phyloP scores from a whole-genome alignment of 2,797 vertebrate genomes.

The Pseudopleuronectes americanus region DNA sequence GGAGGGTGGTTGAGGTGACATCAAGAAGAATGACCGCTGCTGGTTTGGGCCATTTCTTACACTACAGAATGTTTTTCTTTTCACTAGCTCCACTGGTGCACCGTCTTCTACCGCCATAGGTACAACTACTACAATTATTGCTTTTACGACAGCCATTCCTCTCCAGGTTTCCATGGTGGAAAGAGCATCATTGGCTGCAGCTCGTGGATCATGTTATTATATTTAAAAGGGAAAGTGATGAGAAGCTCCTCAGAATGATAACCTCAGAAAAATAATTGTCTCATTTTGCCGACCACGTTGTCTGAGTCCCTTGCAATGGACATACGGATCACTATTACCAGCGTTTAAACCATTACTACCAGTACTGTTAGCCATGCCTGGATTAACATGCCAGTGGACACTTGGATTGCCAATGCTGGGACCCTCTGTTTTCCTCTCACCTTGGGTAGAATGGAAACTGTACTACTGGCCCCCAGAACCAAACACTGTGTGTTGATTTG shows the following conservation, averaged over 20 bases:
- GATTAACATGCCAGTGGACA: too few relatives aligned
- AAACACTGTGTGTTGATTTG: too few relatives aligned
- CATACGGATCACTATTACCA: too few relatives aligned
- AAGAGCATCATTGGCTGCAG: neutral
- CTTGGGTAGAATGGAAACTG: too few relatives aligned
- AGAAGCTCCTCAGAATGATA: neutral
- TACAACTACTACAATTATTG: neutral
- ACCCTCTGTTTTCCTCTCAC: too few relatives aligned
- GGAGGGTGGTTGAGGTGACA: constrained; percentile 45
- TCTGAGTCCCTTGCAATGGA: too few relatives aligned
- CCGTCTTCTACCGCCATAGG: neutral
- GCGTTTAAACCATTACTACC: too few relatives aligned
- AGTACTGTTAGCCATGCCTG: too few relatives aligned
- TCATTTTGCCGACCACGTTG: neutral
- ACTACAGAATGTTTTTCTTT: neutral
- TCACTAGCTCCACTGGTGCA: neutral
- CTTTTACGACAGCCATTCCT: neutral
- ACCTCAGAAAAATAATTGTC: too few relatives aligned
- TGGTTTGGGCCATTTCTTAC: constrained; percentile 5
- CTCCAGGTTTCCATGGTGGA: neutral
- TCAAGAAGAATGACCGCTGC: constrained; percentile 30
- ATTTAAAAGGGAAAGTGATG: neutral
- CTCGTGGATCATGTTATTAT: neutral
- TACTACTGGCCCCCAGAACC: too few relatives aligned
- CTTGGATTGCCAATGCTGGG: too few relatives aligned